Evolutionary conservation across 2,797 vertebrate genomes (phyloP).

Genomic region (Tapera naevia): DNA sequence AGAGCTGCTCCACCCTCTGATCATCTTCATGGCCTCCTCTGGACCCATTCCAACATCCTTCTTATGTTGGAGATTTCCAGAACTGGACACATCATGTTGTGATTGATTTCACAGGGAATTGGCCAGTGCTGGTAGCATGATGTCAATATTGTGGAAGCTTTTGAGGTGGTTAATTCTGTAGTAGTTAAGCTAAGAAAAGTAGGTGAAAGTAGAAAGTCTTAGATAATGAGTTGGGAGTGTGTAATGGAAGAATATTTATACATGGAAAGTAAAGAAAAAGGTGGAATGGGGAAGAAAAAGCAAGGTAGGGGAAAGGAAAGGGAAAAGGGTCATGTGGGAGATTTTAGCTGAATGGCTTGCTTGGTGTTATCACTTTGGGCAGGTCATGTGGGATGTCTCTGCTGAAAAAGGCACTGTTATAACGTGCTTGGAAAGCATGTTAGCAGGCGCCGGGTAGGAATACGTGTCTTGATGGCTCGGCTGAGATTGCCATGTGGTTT

Average conservation of each 20-base stretch:
- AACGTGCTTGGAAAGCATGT: neutral
- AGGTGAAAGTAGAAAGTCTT: neutral
- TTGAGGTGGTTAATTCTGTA: neutral
- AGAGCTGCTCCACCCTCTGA: too few relatives aligned
- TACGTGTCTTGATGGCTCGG: neutral
- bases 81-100: neutral
- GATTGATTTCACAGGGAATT: neutral
- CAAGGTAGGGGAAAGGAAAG: neutral
- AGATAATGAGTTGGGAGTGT: neutral
- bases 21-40: too few relatives aligned
- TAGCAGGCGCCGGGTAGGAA: neutral
- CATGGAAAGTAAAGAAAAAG: neutral
- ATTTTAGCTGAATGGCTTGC: neutral
- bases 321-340: neutral
- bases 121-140: accelerated
- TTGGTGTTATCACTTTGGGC: neutral
- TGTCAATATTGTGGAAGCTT: neutral
- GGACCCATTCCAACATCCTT: too few relatives aligned
- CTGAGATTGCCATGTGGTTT: slow-evolving; percentile 27
- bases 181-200: neutral
- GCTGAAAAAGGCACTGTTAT: neutral
- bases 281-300: neutral
- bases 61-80: too few relatives aligned
- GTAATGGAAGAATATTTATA: neutral
- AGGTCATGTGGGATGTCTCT: neutral